Evolutionary conservation across 2,888 invertebrate genomes (phyloP), one percentile per base, ranked within the genome.

Genomic region (Ischnura elegans): DNA sequence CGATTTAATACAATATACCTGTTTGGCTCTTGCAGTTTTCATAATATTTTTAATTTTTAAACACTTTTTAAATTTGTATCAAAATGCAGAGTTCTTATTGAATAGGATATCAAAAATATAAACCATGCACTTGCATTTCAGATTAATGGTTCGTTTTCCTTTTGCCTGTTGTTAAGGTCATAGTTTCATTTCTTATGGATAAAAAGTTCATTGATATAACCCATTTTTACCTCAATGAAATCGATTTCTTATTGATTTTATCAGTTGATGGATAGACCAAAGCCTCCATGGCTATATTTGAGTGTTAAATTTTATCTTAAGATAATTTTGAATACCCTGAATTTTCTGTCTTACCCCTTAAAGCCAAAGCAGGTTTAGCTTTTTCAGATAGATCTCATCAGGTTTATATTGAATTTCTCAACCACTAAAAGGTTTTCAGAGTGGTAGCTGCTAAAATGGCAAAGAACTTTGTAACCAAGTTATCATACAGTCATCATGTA

Each of bases 21-120:
- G 36, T 76, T 76, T 76, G 76, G 76, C 76, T 76, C 76, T 16
- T 76, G 76, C 36, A 76, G 76, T 76, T 76, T 36, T 76, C 76
- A 36, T 29, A 76, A 36, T 76, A 29, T 76, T 76, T 76, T 61
- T 61, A 25, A 13, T 76, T 76, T 76, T 76, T 76, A 76, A 76
- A 76, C 76, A 76, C 25, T 61, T 61, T 61, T 0, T 66, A 6
- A 76, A 76, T 76, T 76, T 76, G 29, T 36, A 76, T 36, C 36
- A 76, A 76, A 61, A 76, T 76, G 29, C 76, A 13, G 36, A 76
- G 36, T 76, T 36, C 29, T 76, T 13, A 76, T 10, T 36, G 8
- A 76, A 76, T 76, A 36, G 29, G 36, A 76, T 76, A 6, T 29
- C 76, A 36, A 8, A 36, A 29, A 5, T 76, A 76, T 10, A 76